A percentile compares a stretch with the other conserved stretches of the same genome.
Evolutionary conservation across 64 coral and sea anemone species (phyloP).

Genomic region (Montipora capricornis): DNA sequence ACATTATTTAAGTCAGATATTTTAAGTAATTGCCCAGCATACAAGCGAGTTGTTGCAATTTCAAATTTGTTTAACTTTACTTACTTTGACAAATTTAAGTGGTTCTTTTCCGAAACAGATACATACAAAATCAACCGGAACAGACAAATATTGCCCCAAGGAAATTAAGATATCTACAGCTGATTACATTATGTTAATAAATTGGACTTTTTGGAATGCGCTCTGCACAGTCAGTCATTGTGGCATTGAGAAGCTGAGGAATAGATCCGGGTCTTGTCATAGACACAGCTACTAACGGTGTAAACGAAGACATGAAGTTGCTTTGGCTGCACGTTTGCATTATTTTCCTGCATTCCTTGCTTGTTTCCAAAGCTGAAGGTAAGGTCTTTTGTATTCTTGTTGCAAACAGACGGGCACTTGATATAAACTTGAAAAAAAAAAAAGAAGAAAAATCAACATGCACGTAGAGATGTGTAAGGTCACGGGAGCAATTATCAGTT

Average conservation of each 20-base stretch:
- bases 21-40: background rate
- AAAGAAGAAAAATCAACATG: background rate
- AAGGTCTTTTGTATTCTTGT: background rate
- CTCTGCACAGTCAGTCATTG: background rate
- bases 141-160: background rate
- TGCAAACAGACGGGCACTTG: background rate
- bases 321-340: background rate
- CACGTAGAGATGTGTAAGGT: no score
- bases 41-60: background rate
- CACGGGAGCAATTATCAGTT: no score
- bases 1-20: background rate
- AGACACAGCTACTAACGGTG: background rate
- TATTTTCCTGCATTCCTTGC: background rate
- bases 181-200: slow-evolving; percentile 9
- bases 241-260: background rate
- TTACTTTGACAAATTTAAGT: background rate
- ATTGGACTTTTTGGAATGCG: background rate
- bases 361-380: background rate
- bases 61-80: background rate
- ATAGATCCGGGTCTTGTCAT: background rate
- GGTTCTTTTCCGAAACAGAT: slow-evolving; percentile 19
- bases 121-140: background rate
- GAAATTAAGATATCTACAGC: background rate
- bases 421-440: background rate
- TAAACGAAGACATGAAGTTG: background rate